phyloP scores from a whole-genome alignment of 1,140 invertebrate genomes.

The Marisa cornuarietis region DNA sequence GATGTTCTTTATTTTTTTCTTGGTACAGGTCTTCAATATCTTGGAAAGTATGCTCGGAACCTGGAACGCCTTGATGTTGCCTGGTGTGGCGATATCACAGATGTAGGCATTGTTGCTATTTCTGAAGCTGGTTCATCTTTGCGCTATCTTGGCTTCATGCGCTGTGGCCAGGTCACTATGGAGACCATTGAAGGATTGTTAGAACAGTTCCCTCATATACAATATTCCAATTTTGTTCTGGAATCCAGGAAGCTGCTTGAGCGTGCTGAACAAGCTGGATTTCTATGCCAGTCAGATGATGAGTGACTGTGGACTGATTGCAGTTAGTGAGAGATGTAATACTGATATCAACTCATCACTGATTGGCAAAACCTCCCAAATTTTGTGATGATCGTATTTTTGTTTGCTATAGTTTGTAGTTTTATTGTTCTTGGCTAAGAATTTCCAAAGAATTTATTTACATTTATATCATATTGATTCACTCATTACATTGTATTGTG shows the following conservation, averaged over 20 bases:
- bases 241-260: conserved; percentile 49
- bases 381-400: too few relatives aligned
- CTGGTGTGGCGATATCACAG: conserved; percentile 54
- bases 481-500: too few relatives aligned
- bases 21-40: conserved; percentile 39
- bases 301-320: too few relatives aligned
- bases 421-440: too few relatives aligned
- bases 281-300: too few relatives aligned
- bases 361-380: too few relatives aligned
- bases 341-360: too few relatives aligned
- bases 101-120: conserved; percentile 41
- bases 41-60: conserved; percentile 36
- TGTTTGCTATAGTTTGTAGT: too few relatives aligned
- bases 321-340: too few relatives aligned
- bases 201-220: conserved; percentile 43
- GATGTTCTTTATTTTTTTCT: conserved; percentile 4
- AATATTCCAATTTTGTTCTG: conserved; percentile 54
- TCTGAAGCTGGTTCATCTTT: conserved; percentile 41
- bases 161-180: conserved; percentile 49
- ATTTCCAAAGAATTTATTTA: too few relatives aligned
- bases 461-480: too few relatives aligned
- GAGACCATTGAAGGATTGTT: conserved; percentile 49
- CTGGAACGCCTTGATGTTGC: conserved; percentile 52
- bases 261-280: conserved; percentile 25
- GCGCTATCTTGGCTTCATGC: conserved; percentile 52